Evolutionary conservation across 2,113 vertebrate genomes (phyloP).

Genomic region (Poecile atricapillus): DNA sequence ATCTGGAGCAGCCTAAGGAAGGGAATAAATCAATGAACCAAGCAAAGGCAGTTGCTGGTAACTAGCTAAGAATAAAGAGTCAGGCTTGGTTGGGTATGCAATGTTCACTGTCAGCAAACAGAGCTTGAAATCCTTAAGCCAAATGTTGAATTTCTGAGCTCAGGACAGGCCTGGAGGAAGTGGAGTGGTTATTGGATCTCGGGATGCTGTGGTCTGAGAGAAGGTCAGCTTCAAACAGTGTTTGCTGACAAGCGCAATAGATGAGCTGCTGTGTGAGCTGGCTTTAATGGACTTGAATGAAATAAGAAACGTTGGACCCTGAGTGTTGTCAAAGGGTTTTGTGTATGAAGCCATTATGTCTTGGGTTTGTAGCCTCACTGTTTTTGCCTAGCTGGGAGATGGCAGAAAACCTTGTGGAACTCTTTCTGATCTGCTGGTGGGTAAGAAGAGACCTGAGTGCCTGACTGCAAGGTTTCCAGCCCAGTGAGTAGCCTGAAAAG

Average conservation of each 20-base stretch:
- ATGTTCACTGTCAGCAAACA: background rate
- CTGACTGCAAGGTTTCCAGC: background rate
- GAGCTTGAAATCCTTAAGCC: background rate
- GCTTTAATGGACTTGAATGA: background rate
- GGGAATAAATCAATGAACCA: background rate
- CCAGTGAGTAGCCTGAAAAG: background rate
- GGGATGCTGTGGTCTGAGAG: background rate
- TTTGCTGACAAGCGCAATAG: conserved; percentile 13
- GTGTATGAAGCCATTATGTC: background rate
- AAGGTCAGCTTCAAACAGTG: conserved; percentile 22
- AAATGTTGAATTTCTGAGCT: background rate
- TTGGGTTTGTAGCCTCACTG: background rate
- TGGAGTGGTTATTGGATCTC: accelerated
- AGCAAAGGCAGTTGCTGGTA: background rate
- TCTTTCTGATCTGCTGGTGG: background rate
- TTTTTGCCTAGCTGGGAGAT: background rate
- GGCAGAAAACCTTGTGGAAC: background rate
- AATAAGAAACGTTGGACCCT: background rate
- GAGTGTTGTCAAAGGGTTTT: background rate
- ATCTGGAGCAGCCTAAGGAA: background rate
- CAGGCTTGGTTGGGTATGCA: accelerated
- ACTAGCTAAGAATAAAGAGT: background rate
- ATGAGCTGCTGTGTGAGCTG: background rate
- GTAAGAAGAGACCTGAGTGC: background rate
- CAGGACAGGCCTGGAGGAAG: background rate